Conservation (phyloP, 2,797 vertebrate genomes). For the Crenuchus spilurus region DNA sequence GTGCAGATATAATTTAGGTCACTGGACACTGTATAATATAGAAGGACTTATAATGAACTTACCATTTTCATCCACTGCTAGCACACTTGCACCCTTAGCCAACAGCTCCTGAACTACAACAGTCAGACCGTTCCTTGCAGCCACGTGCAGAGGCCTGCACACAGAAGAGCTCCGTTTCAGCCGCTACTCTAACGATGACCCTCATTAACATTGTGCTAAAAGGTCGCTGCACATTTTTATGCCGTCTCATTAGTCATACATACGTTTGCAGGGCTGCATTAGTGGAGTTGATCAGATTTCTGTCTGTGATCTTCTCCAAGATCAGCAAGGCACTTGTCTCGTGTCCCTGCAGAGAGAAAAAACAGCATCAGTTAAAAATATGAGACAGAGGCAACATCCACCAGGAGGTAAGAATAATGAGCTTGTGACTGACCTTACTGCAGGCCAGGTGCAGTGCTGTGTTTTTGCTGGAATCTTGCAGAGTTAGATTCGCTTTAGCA, state of each 20-base stretch:
- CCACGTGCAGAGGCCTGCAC: constrained; percentile 92
- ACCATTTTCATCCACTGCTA: constrained; percentile 98
- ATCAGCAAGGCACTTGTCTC: constrained; percentile 99
- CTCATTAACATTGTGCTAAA: neutral
- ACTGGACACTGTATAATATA: neutral
- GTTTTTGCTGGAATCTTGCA: constrained; percentile 94
- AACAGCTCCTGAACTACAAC: constrained; percentile 97
- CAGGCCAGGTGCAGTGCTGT: constrained; percentile 97
- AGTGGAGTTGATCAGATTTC: constrained; percentile 98
- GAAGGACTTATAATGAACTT: constrained; percentile 53
- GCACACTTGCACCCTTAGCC: constrained; percentile 94
- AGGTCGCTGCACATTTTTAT: neutral
- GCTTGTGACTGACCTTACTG: constrained; percentile 85
- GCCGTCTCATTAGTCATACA: constrained; percentile 56
- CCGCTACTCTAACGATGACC: neutral
- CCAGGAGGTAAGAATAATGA: neutral
- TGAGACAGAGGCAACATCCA: no score
- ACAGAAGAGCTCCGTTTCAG: constrained; percentile 5
- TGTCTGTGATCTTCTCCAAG: constrained; percentile 96
- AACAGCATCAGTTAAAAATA: neutral
- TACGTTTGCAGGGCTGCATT: constrained; percentile 99
- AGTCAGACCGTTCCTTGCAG: constrained; percentile 95
- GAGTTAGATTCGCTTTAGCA: constrained; percentile 93
- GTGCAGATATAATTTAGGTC: no score
- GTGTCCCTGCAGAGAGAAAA: constrained; percentile 85